Base-by-base conservation (phyloP, 2,113 vertebrate species). In the Sinosuthora webbiana region DNA sequence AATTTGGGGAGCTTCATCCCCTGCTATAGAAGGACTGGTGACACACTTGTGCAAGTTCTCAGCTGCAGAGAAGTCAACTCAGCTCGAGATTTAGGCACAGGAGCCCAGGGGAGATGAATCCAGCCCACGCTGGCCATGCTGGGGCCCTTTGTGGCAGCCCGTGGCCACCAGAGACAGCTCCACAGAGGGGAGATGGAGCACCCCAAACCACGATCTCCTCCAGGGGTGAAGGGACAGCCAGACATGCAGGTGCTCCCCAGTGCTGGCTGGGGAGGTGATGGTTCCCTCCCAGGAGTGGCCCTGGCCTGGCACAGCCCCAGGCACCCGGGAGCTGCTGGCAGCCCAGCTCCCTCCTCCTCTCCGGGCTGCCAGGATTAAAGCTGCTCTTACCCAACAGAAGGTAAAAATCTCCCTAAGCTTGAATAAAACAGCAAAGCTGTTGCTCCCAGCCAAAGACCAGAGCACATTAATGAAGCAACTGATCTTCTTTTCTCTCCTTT, bases 231-330 rank as follows among this genome's bases (percentile, higher is more conserved):
- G 77, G 0, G 41, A 28, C 62, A 56, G 16, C 27, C 31, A 10
- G 3, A 24, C 0, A 5, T 2, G 8, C 35, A 60, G 39, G 31
- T 0, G 1, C 49, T 41, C 28, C 50, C 49, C 42, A 7, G 35
- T 4, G 24, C n/a, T 11, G 44, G 27, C 19, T 33, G 68, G 44
- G 63, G 52, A 23, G 37, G 1, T 13, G 16, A 13, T 25, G 27
- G 7, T 3, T 68, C 65, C 49, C 44, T 50, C 6, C 0, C 23
- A 27, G 50, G 3, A 0, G 10, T 1, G n/a, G 41, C 24, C 39
- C 9, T 18, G 23, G 39, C 28, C 42, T 6, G 28, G 42, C 50
- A 45, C 10, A 7, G 37, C 45, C 41, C 0, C 0, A 19, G 35
- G 53, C 47, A 10, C 84, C 20, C 0, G 0, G 27, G 33, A 83